Percentiles rank a stretch among this genome's conserved stretches.
Conservation (phyloP, 2,113 vertebrate genomes). For the Calyptommatus sinebrachiatus region DNA sequence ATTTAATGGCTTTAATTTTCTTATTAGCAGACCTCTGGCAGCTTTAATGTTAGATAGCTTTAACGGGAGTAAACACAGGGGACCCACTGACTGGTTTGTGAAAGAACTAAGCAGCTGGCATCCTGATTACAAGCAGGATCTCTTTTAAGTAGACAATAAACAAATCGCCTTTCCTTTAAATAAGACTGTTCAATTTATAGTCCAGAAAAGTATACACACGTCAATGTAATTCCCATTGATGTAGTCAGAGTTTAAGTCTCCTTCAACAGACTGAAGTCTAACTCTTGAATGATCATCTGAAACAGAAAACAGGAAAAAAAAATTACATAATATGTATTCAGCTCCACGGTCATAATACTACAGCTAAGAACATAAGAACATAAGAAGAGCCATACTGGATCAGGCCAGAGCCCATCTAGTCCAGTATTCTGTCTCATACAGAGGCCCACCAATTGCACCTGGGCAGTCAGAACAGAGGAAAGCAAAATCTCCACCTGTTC, state of each 20-base stretch:
- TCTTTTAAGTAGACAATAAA: slow-evolving; percentile 43
- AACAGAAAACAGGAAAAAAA: slow-evolving; percentile 52
- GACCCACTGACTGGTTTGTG: slow-evolving; percentile 17
- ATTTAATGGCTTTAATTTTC: neutral
- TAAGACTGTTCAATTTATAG: slow-evolving; percentile 14
- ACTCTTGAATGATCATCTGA: slow-evolving; percentile 98
- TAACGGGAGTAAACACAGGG: neutral
- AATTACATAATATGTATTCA: slow-evolving; percentile 13
- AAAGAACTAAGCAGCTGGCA: slow-evolving; percentile 30
- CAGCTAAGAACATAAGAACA: too few species aligned
- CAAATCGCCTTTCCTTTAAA: slow-evolving; percentile 18
- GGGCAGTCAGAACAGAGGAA: too few species aligned
- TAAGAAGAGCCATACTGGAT: too few species aligned
- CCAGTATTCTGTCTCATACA: too few species aligned
- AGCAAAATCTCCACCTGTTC: too few species aligned
- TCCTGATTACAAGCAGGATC: slow-evolving; percentile 13
- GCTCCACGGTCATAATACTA: neutral
- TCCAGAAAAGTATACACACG: slow-evolving; percentile 80
- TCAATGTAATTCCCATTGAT: slow-evolving; percentile 99
- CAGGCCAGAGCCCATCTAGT: too few species aligned
- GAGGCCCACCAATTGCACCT: too few species aligned
- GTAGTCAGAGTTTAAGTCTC: slow-evolving; percentile 94
- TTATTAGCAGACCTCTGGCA: slow-evolving; percentile 21
- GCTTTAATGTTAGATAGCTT: slow-evolving; percentile 1
- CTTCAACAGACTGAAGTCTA: slow-evolving; percentile 91